Evolutionary conservation across 2,797 vertebrate species (phyloP).

Genomic region (Trematomus bernacchii): DNA sequence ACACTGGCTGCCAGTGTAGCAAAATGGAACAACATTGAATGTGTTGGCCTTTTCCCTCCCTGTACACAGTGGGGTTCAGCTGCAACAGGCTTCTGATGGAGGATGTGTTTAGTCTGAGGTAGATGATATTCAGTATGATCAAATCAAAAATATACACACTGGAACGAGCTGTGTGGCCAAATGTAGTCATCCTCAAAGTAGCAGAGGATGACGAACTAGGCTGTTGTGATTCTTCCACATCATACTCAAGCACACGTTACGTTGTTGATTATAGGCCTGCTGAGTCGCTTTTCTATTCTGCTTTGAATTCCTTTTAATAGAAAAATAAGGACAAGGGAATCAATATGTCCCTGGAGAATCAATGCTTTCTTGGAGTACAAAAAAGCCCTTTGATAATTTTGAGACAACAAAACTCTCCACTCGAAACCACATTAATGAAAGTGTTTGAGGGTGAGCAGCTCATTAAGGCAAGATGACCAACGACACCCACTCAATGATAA

Average conservation of each 20-base stretch:
- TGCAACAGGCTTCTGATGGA: slow-evolving; percentile 30
- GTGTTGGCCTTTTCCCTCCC: slow-evolving; percentile 21
- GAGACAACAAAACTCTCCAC: slow-evolving; percentile 22
- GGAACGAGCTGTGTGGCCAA: slow-evolving; percentile 20
- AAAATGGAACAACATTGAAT: slow-evolving; percentile 38
- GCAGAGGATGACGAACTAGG: slow-evolving; percentile 13
- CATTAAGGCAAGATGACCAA: slow-evolving; percentile 38
- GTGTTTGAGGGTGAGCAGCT: slow-evolving; percentile 21
- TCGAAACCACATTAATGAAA: slow-evolving; percentile 18
- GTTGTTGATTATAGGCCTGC: slow-evolving; percentile 36
- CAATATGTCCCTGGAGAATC: slow-evolving; percentile 12
- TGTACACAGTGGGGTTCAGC: background rate
- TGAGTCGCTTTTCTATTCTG: slow-evolving; percentile 21
- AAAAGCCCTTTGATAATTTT: slow-evolving; percentile 14
- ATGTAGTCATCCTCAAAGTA: slow-evolving; percentile 40
- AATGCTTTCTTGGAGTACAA: background rate
- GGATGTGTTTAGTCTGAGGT: slow-evolving; percentile 33
- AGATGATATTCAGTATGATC: slow-evolving; percentile 24
- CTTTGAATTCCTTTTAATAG: slow-evolving; percentile 18
- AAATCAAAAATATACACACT: slow-evolving; percentile 21
- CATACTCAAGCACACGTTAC: slow-evolving; percentile 27
- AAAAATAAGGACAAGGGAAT: background rate
- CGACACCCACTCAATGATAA: slow-evolving; percentile 21
- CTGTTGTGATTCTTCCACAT: background rate
- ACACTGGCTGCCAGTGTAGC: slow-evolving; percentile 22